A percentile compares a stretch with the other conserved stretches of the same genome.
These are phyloP conservation scores for Ypsolopha sequella DNA, from an alignment of 2,888 invertebrate species.

Conservation along the genomic window DNA sequence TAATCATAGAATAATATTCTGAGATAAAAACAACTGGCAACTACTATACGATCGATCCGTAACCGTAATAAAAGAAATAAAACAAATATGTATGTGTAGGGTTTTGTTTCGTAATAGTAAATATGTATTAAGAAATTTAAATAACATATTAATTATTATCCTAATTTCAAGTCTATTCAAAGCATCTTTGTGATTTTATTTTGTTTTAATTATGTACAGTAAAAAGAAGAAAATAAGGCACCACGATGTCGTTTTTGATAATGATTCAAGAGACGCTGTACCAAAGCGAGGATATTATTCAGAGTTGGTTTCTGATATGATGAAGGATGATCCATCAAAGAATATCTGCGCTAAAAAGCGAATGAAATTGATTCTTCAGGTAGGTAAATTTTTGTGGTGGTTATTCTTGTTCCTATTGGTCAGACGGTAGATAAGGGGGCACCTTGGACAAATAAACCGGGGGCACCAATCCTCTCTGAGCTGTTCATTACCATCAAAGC, in stretches of 20 bases:
- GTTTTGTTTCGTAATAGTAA: too few relatives aligned
- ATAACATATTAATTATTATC: too few relatives aligned
- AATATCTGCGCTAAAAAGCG: constrained; percentile 51
- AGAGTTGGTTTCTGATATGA: constrained; percentile 67
- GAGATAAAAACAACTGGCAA: too few relatives aligned
- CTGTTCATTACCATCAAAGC: not conserved
- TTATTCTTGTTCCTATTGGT: not conserved
- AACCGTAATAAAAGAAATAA: too few relatives aligned
- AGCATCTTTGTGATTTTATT: too few relatives aligned
- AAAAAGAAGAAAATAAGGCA: constrained; percentile 36
- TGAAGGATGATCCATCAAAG: constrained; percentile 39
- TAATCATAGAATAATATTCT: too few relatives aligned
- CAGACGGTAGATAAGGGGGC: too few relatives aligned
- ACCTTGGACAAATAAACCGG: not conserved
- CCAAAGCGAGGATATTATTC: constrained; percentile 73
- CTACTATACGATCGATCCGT: too few relatives aligned
- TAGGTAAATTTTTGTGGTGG: constrained; percentile 11
- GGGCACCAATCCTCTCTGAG: too few relatives aligned
- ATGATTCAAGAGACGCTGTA: constrained; percentile 34
- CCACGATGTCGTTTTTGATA: constrained; percentile 52
- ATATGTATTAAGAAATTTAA: too few relatives aligned
- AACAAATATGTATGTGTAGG: too few relatives aligned
- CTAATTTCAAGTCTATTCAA: too few relatives aligned
- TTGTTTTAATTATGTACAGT: not conserved
- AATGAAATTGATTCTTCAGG: constrained; percentile 51